A percentile compares a stretch with the other conserved stretches of the same genome.
These are phyloP conservation scores for Protonibea diacanthus DNA, from an alignment of 2,797 vertebrate genomes.

Conservation along the genomic window DNA sequence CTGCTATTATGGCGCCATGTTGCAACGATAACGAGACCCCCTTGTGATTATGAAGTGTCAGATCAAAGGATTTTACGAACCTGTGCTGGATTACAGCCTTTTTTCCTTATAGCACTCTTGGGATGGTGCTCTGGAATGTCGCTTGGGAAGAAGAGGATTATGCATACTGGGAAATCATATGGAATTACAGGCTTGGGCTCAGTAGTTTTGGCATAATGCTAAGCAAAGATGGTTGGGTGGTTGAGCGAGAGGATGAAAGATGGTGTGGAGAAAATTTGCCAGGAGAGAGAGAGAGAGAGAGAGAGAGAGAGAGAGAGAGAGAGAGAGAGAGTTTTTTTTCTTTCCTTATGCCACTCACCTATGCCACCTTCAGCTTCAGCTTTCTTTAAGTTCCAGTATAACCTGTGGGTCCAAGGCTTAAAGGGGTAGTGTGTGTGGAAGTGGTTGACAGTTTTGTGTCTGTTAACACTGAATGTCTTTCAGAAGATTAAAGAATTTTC, in stretches of 20 bases:
- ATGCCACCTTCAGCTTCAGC: slow-evolving; percentile 25
- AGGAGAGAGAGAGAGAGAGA: not conserved
- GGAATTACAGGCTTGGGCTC: slow-evolving; percentile 71
- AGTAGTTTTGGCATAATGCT: slow-evolving; percentile 59
- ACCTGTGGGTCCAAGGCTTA: slow-evolving; percentile 25
- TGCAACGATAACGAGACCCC: slow-evolving; percentile 67
- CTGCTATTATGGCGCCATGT: slow-evolving; percentile 42
- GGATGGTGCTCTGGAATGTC: slow-evolving; percentile 55
- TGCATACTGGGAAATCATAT: slow-evolving; percentile 73
- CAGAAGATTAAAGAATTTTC: slow-evolving; percentile 7
- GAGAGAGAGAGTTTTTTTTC: slow-evolving; percentile 6
- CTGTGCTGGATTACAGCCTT: slow-evolving; percentile 71
- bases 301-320: not conserved
- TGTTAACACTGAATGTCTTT: slow-evolving; percentile 4
- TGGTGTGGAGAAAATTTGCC: slow-evolving; percentile 21
- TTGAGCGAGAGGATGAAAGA: slow-evolving; percentile 53
- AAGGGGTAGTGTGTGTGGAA: slow-evolving; percentile 23
- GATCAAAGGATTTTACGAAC: slow-evolving; percentile 73
- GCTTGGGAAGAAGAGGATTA: slow-evolving; percentile 72
- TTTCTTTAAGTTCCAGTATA: slow-evolving; percentile 18
- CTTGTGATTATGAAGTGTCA: slow-evolving; percentile 62
- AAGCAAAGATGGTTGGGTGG: slow-evolving; percentile 39
- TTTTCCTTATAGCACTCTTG: slow-evolving; percentile 56
- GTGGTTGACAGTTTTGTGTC: slow-evolving; percentile 8
- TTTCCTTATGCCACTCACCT: slow-evolving; percentile 28